phyloP scores from a whole-genome alignment of 2,888 invertebrate species.

The Antheraea assamensis region DNA sequence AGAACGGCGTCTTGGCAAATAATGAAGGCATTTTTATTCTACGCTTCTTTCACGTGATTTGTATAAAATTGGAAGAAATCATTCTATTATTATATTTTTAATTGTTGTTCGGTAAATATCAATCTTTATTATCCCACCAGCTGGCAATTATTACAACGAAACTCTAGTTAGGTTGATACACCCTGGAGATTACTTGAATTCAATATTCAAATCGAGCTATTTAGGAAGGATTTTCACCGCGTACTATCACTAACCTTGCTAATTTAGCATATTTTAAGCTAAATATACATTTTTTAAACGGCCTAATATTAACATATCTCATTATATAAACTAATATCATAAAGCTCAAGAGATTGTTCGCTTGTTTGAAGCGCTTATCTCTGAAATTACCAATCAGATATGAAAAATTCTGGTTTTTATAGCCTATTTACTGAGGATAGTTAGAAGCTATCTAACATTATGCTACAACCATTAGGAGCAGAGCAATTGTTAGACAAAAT shows the following conservation, averaged over 20 bases:
- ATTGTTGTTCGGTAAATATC: neutral
- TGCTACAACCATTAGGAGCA: too few species aligned
- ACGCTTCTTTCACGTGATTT: neutral
- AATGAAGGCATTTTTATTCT: constrained; percentile 10
- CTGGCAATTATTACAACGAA: neutral
- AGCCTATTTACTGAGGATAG: too few species aligned
- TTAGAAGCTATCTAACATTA: too few species aligned
- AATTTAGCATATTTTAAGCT: neutral
- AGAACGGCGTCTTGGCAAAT: neutral
- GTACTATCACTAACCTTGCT: neutral
- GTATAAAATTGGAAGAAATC: neutral
- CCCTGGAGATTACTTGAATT: neutral
- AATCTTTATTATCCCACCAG: neutral
- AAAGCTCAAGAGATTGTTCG: too few species aligned
- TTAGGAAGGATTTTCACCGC: neutral
- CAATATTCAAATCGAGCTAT: neutral
- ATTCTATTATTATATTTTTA: constrained; percentile 1
- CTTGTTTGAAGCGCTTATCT: too few species aligned
- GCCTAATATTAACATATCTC: neutral
- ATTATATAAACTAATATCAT: neutral
- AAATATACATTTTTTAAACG: neutral
- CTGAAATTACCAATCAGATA: too few species aligned
- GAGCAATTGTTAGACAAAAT: too few species aligned
- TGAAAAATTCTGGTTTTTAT: too few species aligned
- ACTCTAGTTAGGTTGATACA: neutral